phyloP scores from a whole-genome alignment of 2,113 vertebrate species.

The Rhea americana region DNA sequence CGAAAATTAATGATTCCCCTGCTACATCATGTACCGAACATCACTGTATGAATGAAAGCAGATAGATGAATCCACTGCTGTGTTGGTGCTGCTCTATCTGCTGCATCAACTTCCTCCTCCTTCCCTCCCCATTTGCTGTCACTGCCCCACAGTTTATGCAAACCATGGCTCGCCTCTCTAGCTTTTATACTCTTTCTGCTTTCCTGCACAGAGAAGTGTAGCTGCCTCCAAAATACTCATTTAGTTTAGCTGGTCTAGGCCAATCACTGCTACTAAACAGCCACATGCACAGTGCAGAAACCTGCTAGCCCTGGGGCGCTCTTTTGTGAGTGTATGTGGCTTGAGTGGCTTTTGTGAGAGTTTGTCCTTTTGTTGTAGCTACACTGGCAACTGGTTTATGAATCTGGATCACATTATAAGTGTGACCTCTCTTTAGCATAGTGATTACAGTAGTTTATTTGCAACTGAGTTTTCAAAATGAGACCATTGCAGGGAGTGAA shows the following conservation, averaged over 20 bases:
- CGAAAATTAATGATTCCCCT: fast-evolving
- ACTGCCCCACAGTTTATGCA: background rate
- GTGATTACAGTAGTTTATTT: background rate
- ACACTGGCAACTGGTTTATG: background rate
- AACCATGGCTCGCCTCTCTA: background rate
- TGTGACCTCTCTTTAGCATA: background rate
- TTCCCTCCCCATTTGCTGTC: background rate
- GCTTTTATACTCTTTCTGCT: background rate
- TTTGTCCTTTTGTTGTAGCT: background rate
- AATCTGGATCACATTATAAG: background rate
- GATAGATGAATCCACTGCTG: background rate
- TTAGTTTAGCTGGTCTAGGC: background rate
- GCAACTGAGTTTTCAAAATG: background rate
- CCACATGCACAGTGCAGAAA: fast-evolving
- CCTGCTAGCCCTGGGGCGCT: background rate
- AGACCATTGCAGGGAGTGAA: background rate
- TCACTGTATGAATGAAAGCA: background rate
- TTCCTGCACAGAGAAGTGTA: background rate
- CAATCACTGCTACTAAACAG: fast-evolving
- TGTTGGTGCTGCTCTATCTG: background rate
- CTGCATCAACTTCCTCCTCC: fast-evolving
- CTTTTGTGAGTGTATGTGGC: background rate
- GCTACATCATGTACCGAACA: background rate
- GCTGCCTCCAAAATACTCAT: background rate
- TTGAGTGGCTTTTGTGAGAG: background rate